A percentile compares a stretch with the other conserved stretches of the same genome.
These are phyloP conservation scores for Xerus inauris DNA, from an alignment of 2,113 vertebrate species.

Conservation along the genomic window DNA sequence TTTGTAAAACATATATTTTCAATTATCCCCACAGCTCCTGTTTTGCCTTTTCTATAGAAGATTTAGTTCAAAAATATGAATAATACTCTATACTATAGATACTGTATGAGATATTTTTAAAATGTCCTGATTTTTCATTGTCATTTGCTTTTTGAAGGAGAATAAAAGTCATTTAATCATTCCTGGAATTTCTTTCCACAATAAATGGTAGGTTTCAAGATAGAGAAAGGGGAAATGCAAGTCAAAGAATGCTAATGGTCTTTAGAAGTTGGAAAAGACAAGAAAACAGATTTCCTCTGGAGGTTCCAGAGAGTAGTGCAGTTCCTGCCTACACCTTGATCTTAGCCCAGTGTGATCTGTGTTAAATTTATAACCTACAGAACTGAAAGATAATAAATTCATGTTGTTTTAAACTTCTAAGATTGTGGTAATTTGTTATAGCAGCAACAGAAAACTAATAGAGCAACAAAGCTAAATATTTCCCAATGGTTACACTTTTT, in stretches of 20 bases:
- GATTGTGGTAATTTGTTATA: conserved; percentile 34
- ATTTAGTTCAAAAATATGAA: conserved; percentile 43
- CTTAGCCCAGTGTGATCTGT: neutral
- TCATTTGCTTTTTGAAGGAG: neutral
- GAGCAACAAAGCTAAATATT: conserved; percentile 54
- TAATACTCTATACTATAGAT: neutral
- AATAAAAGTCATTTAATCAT: neutral
- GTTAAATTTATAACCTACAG: neutral
- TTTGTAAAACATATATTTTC: conserved; percentile 35
- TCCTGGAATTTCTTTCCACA: neutral
- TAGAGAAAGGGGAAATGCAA: neutral
- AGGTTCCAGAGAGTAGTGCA: neutral
- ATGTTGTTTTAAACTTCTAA: neutral
- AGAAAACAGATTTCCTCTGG: neutral
- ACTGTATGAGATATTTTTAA: neutral
- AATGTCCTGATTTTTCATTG: conserved; percentile 4
- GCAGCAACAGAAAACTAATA: conserved; percentile 35
- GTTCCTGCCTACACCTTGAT: neutral
- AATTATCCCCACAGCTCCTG: neutral
- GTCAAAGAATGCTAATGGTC: neutral
- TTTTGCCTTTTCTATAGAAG: neutral
- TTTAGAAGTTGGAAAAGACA: neutral
- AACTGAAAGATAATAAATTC: neutral
- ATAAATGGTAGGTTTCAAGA: neutral
- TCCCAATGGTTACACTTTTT: conserved; percentile 27